Evolutionary conservation across 2,888 invertebrate genomes (phyloP).

Genomic region (Stomorhina lunata): DNA sequence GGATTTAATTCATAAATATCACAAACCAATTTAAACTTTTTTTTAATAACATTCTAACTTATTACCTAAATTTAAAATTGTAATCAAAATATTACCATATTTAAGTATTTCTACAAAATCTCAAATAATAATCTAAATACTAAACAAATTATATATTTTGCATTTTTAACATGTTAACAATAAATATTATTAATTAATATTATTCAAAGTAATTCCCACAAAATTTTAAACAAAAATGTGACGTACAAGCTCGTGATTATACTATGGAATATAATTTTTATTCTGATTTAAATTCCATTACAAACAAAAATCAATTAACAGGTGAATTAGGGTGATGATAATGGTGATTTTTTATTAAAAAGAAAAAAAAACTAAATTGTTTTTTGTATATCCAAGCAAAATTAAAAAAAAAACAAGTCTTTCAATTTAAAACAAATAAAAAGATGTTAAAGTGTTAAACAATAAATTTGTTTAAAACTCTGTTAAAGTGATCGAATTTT

Average conservation of each 20-base stretch:
- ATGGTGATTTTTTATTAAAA: neutral
- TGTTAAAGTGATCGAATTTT: slow-evolving; percentile 16
- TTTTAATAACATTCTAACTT: too few species aligned
- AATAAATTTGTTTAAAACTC: slow-evolving; percentile 37
- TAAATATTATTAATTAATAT: too few species aligned
- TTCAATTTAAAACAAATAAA: neutral
- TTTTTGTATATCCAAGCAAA: neutral
- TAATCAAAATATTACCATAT: too few species aligned
- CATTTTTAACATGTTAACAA: too few species aligned
- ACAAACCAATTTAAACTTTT: too few species aligned
- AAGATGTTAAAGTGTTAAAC: neutral
- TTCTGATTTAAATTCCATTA: slow-evolving; percentile 17
- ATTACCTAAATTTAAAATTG: too few species aligned
- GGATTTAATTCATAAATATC: too few species aligned
- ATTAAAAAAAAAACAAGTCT: slow-evolving; percentile 32
- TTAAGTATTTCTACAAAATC: too few species aligned
- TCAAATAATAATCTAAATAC: too few species aligned
- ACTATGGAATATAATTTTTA: too few species aligned
- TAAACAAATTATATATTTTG: too few species aligned
- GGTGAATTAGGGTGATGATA: slow-evolving; percentile 31
- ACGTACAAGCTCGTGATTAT: too few species aligned
- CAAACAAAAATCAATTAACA: slow-evolving; percentile 37
- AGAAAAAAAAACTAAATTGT: neutral
- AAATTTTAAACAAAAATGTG: neutral
- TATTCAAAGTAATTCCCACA: neutral